phyloP scores from a whole-genome alignment of 2,113 vertebrate species.

The Diphyllodes magnificus region DNA sequence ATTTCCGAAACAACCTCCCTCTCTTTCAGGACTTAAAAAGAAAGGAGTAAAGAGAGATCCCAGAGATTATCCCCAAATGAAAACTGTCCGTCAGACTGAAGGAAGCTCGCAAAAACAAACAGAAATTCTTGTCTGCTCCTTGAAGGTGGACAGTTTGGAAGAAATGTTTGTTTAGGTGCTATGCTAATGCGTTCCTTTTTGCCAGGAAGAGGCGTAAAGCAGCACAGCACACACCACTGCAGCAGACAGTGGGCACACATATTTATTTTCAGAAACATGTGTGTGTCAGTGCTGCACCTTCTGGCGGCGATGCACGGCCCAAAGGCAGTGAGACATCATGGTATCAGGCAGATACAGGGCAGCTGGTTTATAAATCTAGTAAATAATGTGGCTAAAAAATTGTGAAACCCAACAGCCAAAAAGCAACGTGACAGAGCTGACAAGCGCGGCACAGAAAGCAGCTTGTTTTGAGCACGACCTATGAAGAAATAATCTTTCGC shows the following conservation, averaged over 20 bases:
- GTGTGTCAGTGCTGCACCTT: background rate
- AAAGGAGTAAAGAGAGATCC: background rate
- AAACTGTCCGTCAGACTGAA: background rate
- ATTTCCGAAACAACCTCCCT: background rate
- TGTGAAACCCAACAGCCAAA: background rate
- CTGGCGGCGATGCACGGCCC: background rate
- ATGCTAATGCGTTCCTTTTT: accelerated
- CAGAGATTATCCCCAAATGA: background rate
- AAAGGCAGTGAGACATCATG: background rate
- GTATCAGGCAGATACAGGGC: background rate
- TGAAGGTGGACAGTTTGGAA: background rate
- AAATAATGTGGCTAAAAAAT: background rate
- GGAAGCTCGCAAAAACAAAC: background rate
- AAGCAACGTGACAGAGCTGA: background rate
- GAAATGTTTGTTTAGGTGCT: background rate
- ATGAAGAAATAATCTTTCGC: background rate
- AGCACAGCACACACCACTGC: background rate
- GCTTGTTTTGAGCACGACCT: background rate
- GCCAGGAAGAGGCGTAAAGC: background rate
- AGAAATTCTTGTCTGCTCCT: background rate
- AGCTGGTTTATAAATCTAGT: background rate
- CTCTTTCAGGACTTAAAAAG: background rate
- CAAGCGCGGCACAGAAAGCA: background rate
- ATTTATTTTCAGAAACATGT: background rate
- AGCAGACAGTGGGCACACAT: background rate